Conservation (phyloP, 2,888 invertebrate species). For the Leucophora obtusa region DNA sequence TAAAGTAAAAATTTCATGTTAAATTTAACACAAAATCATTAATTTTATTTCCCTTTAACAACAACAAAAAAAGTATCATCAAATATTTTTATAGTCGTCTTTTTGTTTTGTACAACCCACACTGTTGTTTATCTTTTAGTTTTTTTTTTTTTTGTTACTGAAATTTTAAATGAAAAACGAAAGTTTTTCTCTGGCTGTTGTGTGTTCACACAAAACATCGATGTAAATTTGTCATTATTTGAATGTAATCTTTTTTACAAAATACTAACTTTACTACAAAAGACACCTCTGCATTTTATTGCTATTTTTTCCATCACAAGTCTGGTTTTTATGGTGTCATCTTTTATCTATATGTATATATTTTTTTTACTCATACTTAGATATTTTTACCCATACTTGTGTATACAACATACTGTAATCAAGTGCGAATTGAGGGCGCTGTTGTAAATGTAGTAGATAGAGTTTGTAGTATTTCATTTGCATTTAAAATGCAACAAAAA, state of each 20-base stretch:
- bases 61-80: conserved; percentile 15
- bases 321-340: conserved; percentile 64
- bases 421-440: conserved; percentile 77
- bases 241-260: conserved; percentile 54
- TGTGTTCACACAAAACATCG: conserved; percentile 16
- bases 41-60: conserved; percentile 34
- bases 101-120: conserved; percentile 31
- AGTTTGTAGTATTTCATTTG: conserved; percentile 65
- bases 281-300: conserved; percentile 63
- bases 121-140: conserved; percentile 22
- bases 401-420: conserved; percentile 62
- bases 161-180: conserved; percentile 58
- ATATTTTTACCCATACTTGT: neutral
- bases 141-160: conserved; percentile 13
- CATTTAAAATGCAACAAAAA: conserved; percentile 69
- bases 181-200: conserved; percentile 51
- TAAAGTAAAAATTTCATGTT: conserved; percentile 15
- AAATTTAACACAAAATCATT: conserved; percentile 31
- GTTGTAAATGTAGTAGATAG: conserved; percentile 42
- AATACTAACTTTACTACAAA: conserved; percentile 38
- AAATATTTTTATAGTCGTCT: conserved; percentile 20
- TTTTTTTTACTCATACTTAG: conserved; percentile 27
- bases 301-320: conserved; percentile 49
- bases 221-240: conserved; percentile 61
- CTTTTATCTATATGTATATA: conserved; percentile 56